phyloP scores from a whole-genome alignment of 2,113 vertebrate genomes.

The Tetraodon nigroviridis region DNA sequence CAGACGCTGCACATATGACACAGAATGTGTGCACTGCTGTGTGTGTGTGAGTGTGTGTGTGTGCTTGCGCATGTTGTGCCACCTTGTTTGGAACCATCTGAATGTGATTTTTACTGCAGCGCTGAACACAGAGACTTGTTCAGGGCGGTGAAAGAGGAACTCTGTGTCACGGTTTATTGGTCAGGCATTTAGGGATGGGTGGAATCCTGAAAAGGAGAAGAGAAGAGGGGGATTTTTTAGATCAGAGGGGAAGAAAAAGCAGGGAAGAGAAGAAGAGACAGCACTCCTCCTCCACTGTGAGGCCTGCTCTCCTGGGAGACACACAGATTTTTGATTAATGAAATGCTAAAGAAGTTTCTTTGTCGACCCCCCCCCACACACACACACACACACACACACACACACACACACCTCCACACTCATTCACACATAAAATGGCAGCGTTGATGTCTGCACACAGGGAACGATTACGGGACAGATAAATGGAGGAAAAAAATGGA shows the following conservation, averaged over 20 bases:
- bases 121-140: constrained; percentile 57
- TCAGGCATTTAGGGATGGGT: constrained; percentile 65
- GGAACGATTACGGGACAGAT: constrained; percentile 49
- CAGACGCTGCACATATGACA: constrained; percentile 50
- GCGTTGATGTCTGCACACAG: constrained; percentile 49
- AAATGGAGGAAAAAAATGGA: constrained; percentile 40
- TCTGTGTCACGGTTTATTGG: constrained; percentile 67
- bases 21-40: constrained; percentile 13
- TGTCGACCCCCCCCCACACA: constrained; percentile 3
- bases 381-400: constrained; percentile 9
- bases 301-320: constrained; percentile 47
- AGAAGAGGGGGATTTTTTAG: background rate
- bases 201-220: constrained; percentile 56
- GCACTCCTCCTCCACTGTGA: constrained; percentile 47
- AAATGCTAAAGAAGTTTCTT: constrained; percentile 59
- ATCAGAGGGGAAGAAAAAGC: constrained; percentile 27
- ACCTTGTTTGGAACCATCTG: constrained; percentile 52
- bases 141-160: constrained; percentile 49
- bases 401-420: constrained; percentile 2
- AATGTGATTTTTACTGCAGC: constrained; percentile 66
- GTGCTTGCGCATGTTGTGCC: constrained; percentile 19
- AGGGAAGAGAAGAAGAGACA: constrained; percentile 20
- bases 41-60: constrained; percentile 14
- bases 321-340: constrained; percentile 72
- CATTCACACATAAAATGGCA: constrained; percentile 12